These are phyloP conservation scores for Charadrius vociferus DNA, from an alignment of 2,113 vertebrate species.

Conservation along the genomic window DNA sequence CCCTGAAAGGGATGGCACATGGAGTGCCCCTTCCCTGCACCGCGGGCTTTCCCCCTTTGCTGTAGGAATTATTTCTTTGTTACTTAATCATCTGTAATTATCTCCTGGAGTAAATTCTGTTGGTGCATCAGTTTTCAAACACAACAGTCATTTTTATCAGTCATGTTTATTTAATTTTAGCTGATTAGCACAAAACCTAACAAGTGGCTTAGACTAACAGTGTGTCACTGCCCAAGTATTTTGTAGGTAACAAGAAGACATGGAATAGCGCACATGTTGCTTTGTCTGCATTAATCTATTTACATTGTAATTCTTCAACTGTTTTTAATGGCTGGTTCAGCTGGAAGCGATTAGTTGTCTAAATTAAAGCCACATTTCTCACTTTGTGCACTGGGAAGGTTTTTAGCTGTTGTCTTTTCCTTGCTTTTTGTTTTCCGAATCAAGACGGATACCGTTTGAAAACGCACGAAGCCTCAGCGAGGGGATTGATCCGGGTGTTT, in stretches of 20 bases:
- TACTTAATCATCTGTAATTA: conserved; percentile 53
- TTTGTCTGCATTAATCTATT: conserved; percentile 73
- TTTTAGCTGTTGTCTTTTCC: not conserved
- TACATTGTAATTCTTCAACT: conserved; percentile 68
- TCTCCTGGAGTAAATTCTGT: conserved; percentile 54
- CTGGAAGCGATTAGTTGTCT: conserved; percentile 65
- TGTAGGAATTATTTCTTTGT: conserved; percentile 20
- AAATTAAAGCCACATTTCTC: conserved; percentile 70
- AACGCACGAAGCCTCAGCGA: not conserved
- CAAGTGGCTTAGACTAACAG: conserved; percentile 66
- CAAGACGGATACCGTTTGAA: not conserved
- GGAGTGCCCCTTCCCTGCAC: not conserved
- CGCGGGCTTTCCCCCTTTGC: not conserved
- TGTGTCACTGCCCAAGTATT: conserved; percentile 63
- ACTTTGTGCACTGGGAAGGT: not conserved
- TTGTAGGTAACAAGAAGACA: conserved; percentile 58
- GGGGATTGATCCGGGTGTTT: not conserved
- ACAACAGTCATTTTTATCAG: conserved; percentile 63
- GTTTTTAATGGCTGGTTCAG: conserved; percentile 64
- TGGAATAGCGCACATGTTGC: conserved; percentile 50
- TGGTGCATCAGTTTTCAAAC: conserved; percentile 67
- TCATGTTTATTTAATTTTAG: conserved; percentile 65
- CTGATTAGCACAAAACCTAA: conserved; percentile 66
- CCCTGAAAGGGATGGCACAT: accelerated
- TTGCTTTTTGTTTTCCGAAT: conserved; percentile 22